Percentiles rank a stretch among this genome's conserved stretches.
Conservation (phyloP, 2,888 invertebrate genomes). For the Pachliopta kotzebuea region DNA sequence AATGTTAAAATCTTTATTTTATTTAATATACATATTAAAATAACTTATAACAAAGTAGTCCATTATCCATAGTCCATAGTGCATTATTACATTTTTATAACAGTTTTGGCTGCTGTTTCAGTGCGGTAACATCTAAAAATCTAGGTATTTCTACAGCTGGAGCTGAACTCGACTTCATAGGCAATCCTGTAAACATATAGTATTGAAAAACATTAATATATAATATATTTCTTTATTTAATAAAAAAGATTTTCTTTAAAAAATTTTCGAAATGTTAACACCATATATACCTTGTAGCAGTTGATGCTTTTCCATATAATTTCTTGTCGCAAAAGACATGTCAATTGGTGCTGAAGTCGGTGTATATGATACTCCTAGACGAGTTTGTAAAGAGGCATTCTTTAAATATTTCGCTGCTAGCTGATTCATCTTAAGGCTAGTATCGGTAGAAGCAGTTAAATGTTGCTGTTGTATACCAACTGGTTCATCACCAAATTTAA, state of each 20-base stretch:
- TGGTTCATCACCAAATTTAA: conserved; percentile 72
- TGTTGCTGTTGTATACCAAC: conserved; percentile 52
- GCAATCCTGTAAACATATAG: conserved; percentile 45
- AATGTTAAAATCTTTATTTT: conserved; percentile 47
- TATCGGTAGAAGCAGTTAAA: conserved; percentile 53
- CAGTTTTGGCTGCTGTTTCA: conserved; percentile 85
- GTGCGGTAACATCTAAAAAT: conserved; percentile 84
- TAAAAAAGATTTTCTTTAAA: too few species aligned
- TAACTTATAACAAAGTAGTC: conserved; percentile 26
- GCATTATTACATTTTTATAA: conserved; percentile 49
- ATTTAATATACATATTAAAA: conserved; percentile 29
- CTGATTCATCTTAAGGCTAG: conserved; percentile 75
- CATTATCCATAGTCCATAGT: too few species aligned
- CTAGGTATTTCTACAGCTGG: conserved; percentile 63
- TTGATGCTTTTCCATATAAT: conserved; percentile 86
- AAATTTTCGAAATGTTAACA: neutral
- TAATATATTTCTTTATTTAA: too few species aligned
- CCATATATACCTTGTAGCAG: conserved; percentile 67
- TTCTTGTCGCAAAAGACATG: conserved; percentile 86
- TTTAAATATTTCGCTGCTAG: conserved; percentile 71
- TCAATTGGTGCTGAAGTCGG: conserved; percentile 65
- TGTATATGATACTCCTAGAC: conserved; percentile 36
- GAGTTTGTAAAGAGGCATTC: conserved; percentile 35
- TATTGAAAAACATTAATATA: neutral
- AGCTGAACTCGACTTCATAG: conserved; percentile 38